phyloP scores from a whole-genome alignment of 2,888 invertebrate species.

The Epinotia ramella region DNA sequence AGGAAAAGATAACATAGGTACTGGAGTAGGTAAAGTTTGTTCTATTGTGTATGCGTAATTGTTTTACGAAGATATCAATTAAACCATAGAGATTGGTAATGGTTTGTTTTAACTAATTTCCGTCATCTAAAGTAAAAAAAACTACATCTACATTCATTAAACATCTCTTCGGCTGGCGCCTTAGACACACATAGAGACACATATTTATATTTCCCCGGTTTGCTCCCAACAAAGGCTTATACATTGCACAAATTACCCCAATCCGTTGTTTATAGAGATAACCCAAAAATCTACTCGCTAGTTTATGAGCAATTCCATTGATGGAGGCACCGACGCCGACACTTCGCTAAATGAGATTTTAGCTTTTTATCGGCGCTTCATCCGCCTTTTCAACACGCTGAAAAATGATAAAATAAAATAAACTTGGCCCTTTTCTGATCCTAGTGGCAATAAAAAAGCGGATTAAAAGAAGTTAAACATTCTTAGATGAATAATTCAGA shows the following conservation, averaged over 20 bases:
- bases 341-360: conserved; percentile 45
- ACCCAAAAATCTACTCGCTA: conserved; percentile 37
- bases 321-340: conserved; percentile 44
- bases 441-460: conserved; percentile 31
- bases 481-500: conserved; percentile 37
- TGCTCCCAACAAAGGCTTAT: conserved; percentile 4
- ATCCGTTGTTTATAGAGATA: conserved; percentile 39
- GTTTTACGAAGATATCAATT: no score
- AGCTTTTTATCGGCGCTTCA: conserved; percentile 41
- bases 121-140: no score
- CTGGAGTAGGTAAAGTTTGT: no score
- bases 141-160: no score
- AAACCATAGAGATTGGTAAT: no score
- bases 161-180: no score
- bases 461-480: conserved; percentile 42
- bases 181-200: no score
- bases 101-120: no score
- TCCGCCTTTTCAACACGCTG: conserved; percentile 29
- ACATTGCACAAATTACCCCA: conserved; percentile 23
- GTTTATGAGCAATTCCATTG: conserved; percentile 45
- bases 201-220: no score
- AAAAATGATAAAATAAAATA: conserved; percentile 45
- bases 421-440: conserved; percentile 32
- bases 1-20: no score
- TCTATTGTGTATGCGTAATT: no score